Evolutionary conservation across 2,113 vertebrate genomes (phyloP), one percentile per base, ranked within the genome.

Genomic region (Amphilophus citrinellus): DNA sequence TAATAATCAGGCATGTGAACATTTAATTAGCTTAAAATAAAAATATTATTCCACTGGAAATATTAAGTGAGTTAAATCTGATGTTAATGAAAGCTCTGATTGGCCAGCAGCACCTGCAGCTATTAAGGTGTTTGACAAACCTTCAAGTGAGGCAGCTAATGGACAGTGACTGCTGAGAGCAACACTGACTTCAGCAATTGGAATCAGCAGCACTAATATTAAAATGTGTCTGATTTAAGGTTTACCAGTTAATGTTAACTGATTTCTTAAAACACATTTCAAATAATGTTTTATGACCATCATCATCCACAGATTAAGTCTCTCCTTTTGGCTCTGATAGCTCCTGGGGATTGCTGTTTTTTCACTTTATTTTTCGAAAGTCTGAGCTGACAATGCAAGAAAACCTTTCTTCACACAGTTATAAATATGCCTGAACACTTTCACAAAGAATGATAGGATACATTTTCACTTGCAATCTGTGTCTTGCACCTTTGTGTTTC

Each of bases 351-450:
- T 20, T 86, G 77, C 39, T 18, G 2, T 22, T 79, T 62, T 61
- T 50, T 73, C 22, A 7, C n/a, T 71, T 81, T 10, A 24, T 14
- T 59, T 57, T 77, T 50, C 37, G 65, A 53, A 35, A 65, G 35
- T 47, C 50, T 20, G 73, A 77, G 44, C 37, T 82, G 71, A 63
- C 22, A 83, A 75, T 50, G 50, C 9, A 61, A 78, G 15, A 59
- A 66, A 91, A 57, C 24, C 53, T 83, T 63, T 71, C 47, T 30
- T 82, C 68, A 24, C 65, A 58, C 57, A 2, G 47, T 57, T 11
- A 37, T 66, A 83, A 85, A 85, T 87, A 37, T 30, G 85, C 80
- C 79, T 86, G 84, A 87, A 82, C 82, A 80, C 79, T 93, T 88
- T 86, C 80, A 80, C 77, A 75, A 39, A 80, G 58, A 87, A 88